These are phyloP conservation scores for Corythoichthys haematopterus DNA, from an alignment of 2,113 vertebrate species.

Conservation along the genomic window DNA sequence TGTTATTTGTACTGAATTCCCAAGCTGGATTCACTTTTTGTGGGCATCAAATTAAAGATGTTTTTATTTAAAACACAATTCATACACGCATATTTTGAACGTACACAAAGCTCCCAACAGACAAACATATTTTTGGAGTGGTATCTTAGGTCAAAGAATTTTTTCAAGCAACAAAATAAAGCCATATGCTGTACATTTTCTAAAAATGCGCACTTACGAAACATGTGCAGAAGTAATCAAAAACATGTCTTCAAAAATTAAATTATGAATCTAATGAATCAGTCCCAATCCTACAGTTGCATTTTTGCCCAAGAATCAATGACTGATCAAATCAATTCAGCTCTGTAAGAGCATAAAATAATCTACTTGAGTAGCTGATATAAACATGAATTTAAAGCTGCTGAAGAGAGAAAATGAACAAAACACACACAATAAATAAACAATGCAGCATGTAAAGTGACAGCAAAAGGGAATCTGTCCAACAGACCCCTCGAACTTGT, in stretches of 20 bases:
- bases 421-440: slow-evolving; percentile 27
- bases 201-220: neutral
- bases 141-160: neutral
- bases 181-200: neutral
- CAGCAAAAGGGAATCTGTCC: slow-evolving; percentile 6
- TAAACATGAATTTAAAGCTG: slow-evolving; percentile 8
- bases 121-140: neutral
- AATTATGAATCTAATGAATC: neutral
- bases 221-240: neutral
- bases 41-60: neutral
- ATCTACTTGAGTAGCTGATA: neutral
- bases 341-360: neutral
- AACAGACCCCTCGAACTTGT: slow-evolving; percentile 6
- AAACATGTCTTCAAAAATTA: neutral
- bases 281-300: neutral
- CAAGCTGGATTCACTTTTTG: neutral
- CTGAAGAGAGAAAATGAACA: slow-evolving; percentile 15
- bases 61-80: neutral
- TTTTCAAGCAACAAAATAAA: neutral
- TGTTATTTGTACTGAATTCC: neutral
- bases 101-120: neutral
- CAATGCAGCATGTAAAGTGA: slow-evolving; percentile 9
- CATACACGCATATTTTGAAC: neutral
- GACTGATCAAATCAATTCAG: neutral
- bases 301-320: neutral